A percentile compares a stretch with the other conserved stretches of the same genome.
These are phyloP conservation scores for Gerris lacustris DNA, from an alignment of 2,888 invertebrate genomes.

Conservation along the genomic window DNA sequence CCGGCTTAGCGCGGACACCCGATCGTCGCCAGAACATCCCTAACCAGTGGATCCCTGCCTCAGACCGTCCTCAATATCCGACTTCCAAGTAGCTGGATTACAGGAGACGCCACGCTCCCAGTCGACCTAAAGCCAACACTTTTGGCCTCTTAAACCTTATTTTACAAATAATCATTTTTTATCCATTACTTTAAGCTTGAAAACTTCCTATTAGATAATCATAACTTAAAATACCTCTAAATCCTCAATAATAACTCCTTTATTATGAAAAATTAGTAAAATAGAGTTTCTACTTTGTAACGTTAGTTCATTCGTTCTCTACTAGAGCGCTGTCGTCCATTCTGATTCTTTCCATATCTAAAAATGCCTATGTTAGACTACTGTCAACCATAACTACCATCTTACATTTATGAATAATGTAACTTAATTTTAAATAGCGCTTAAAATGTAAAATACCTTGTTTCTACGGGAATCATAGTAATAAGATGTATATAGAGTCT, in stretches of 20 bases:
- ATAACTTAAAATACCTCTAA: too few species aligned
- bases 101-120: conserved; percentile 77
- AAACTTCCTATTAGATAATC: too few species aligned
- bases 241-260: background rate
- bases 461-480: too few species aligned
- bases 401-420: too few species aligned
- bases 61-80: conserved; percentile 81
- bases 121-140: conserved; percentile 34
- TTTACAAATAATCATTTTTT: background rate
- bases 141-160: background rate
- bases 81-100: conserved; percentile 96
- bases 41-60: conserved; percentile 65
- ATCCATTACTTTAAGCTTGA: too few species aligned
- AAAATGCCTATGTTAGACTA: too few species aligned
- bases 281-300: background rate
- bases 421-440: too few species aligned
- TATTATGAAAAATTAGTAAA: background rate
- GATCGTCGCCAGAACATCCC: conserved; percentile 63
- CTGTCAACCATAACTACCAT: too few species aligned
- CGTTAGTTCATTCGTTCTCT: background rate
- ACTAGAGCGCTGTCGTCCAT: background rate
- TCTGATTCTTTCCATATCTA: too few species aligned
- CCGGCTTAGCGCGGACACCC: conserved; percentile 91
- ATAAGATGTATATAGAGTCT: too few species aligned
- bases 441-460: too few species aligned